A percentile compares a stretch with the other conserved stretches of the same genome.
Evolutionary conservation across 1,140 invertebrate species (phyloP).

Genomic region (Euschistus heros): DNA sequence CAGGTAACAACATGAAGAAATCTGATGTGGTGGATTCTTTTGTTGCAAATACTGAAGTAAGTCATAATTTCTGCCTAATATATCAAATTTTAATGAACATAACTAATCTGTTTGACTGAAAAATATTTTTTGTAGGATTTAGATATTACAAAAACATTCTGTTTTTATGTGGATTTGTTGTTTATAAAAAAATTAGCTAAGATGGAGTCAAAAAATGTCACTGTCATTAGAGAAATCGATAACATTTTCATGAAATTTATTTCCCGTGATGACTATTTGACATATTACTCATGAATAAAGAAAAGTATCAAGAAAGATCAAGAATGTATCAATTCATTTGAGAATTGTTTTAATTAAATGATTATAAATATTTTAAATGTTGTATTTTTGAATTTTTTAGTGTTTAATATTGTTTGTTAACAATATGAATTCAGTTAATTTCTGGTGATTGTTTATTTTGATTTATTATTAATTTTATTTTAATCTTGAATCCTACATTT

Average conservation of each 20-base stretch:
- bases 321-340: too few species aligned
- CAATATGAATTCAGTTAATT: too few species aligned
- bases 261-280: neutral
- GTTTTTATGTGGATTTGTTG: neutral
- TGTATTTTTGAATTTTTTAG: too few species aligned
- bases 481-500: too few species aligned
- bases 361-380: too few species aligned
- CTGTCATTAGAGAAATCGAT: neutral
- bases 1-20: constrained; percentile 96
- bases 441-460: too few species aligned
- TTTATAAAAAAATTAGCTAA: constrained; percentile 12
- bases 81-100: neutral
- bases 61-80: neutral
- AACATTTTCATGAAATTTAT: too few species aligned
- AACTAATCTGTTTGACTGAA: neutral
- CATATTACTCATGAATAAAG: neutral
- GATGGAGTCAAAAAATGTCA: neutral
- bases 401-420: too few species aligned
- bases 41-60: constrained; percentile 21
- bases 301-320: too few species aligned
- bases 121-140: neutral
- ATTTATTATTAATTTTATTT: too few species aligned
- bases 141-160: neutral
- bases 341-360: too few species aligned
- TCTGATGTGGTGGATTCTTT: constrained; percentile 10